Percentiles rank a stretch among this genome's conserved stretches.
Conservation (phyloP, 2,888 invertebrate genomes). For the Xestia sexstrigata region DNA sequence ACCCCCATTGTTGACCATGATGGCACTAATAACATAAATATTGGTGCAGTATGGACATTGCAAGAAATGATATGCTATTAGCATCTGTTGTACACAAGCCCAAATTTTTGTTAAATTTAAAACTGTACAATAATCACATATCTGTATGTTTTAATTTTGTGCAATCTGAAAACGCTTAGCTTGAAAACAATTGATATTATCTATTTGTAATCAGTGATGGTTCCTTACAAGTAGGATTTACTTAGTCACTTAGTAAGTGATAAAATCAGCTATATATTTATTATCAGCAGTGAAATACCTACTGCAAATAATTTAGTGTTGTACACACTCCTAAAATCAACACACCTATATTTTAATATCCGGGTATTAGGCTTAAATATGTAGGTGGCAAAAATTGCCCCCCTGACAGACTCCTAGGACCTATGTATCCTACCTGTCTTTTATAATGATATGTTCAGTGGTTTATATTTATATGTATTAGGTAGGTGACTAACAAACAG, state of each 20-base stretch:
- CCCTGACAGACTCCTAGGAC: neutral
- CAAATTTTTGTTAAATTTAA: neutral
- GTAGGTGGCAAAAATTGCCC: neutral
- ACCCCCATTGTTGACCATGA: neutral
- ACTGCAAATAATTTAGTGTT: neutral
- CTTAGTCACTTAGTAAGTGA: constrained; percentile 30
- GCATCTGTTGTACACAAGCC: neutral
- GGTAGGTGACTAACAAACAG: neutral
- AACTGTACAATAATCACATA: neutral
- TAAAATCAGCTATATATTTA: constrained; percentile 19
- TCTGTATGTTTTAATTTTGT: neutral
- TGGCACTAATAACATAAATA: too few relatives aligned
- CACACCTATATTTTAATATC: neutral
- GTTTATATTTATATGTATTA: too few relatives aligned
- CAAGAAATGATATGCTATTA: constrained; percentile 5
- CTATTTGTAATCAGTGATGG: constrained; percentile 20
- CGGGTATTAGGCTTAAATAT: neutral
- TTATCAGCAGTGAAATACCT: constrained; percentile 11
- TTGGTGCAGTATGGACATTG: neutral
- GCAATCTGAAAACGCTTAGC: neutral
- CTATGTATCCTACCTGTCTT: too few relatives aligned
- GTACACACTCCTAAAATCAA: neutral
- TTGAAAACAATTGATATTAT: constrained; percentile 40
- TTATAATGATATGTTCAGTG: neutral
- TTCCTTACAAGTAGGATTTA: neutral